Evolutionary conservation across 2,113 vertebrate species (phyloP).

Genomic region (Pseudorasbora parva): DNA sequence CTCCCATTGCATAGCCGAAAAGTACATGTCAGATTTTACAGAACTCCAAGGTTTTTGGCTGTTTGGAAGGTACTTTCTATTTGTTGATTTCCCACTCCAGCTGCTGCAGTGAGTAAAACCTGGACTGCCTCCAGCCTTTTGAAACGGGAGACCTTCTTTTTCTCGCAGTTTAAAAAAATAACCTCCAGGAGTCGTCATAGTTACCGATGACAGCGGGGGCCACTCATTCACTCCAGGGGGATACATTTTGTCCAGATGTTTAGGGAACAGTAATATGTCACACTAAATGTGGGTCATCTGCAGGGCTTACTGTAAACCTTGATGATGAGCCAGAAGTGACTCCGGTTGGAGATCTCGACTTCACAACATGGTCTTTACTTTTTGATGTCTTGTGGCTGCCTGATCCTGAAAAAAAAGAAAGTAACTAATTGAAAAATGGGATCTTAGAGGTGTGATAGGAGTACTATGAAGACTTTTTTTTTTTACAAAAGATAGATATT

Average conservation of each 20-base stretch:
- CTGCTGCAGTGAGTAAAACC: slow-evolving; percentile 75
- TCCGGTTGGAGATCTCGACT: slow-evolving; percentile 72
- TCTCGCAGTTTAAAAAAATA: slow-evolving; percentile 78
- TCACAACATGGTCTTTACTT: slow-evolving; percentile 83
- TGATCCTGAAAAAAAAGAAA: slow-evolving; percentile 70
- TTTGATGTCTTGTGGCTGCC: slow-evolving; percentile 80
- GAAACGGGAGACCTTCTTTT: slow-evolving; percentile 72
- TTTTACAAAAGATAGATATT: too few species aligned
- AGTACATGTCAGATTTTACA: slow-evolving; percentile 73
- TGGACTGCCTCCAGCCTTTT: slow-evolving; percentile 73
- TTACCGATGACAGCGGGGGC: slow-evolving; percentile 53
- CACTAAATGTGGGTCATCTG: slow-evolving; percentile 82
- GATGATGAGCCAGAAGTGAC: slow-evolving; percentile 80
- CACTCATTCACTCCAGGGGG: slow-evolving; percentile 51
- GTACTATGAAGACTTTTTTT: too few species aligned
- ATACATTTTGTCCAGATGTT: slow-evolving; percentile 45
- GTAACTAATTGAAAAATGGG: neutral
- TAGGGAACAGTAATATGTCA: slow-evolving; percentile 62
- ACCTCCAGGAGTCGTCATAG: slow-evolving; percentile 74
- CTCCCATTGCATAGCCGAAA: slow-evolving; percentile 81
- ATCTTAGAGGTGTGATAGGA: too few species aligned
- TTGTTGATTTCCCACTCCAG: slow-evolving; percentile 68
- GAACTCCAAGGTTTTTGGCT: slow-evolving; percentile 69
- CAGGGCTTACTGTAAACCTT: slow-evolving; percentile 90
- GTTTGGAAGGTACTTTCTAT: slow-evolving; percentile 61